Base-by-base conservation (phyloP, 2,888 invertebrate genomes). In the Zygogramma bicolorata region DNA sequence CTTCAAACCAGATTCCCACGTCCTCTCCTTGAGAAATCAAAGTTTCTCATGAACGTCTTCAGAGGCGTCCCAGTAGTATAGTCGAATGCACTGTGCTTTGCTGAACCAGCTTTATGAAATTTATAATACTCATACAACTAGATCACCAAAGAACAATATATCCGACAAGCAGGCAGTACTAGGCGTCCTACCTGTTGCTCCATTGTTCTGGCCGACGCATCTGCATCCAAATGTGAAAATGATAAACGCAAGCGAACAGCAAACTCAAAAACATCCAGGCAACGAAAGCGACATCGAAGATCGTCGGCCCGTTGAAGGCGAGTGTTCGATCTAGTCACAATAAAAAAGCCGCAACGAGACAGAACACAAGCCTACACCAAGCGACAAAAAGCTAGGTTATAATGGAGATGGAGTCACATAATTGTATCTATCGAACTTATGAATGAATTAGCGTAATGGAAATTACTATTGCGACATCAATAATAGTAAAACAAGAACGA, bases 71-170 rank as follows among this genome's bases (percentile, higher is more conserved):
- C 81, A 79, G 85, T 79, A 69, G 84, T 76, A 77, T 75, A 82
- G 85, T 86, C 85, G 84, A 84, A 83, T 81, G 82, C 85, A 86
- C 86, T 86, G 85, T 87, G 85, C 87, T 87, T 87, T 86, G 87
- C 85, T 87, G 87, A 87, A 85, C 87, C 86, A 87, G 87, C 86
- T 87, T 86, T 87, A 87, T 87, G 86, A 87, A 77, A 83, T 82
- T 77, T 79, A 82, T 81, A 80, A 81, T 80, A 85, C 82, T 86
- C 86, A 87, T 87, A 87, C 85, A 87, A 85, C 87, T 87, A 87
- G 86, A 86, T 86, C 87, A 87, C 86, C 87, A 87, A 87, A 87
- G 87, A 86, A 87, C 86, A 87, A 87, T 87, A 85, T 83, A 84
- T 81, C 82, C 84, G 85, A 86, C 86, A 70, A 72, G 67, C 73